A percentile compares a stretch with the other conserved stretches of the same genome.
Conservation (phyloP, 2,888 invertebrate species). For the Apamea monoglypha region DNA sequence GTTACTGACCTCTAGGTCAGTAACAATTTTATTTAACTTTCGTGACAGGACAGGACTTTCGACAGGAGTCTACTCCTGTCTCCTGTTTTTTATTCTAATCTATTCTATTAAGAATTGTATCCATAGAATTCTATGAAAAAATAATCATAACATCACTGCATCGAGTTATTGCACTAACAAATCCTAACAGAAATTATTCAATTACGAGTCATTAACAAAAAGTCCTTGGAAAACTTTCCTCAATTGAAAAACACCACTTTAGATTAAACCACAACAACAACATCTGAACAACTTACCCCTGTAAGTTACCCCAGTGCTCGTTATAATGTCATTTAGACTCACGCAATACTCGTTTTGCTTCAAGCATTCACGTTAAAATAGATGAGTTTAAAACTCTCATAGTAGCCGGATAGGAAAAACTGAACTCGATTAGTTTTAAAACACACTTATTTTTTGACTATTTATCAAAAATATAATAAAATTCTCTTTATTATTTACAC, state of each 20-base stretch:
- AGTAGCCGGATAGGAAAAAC: background rate
- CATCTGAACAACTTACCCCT: slow-evolving; percentile 1
- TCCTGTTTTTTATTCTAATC: too few species aligned
- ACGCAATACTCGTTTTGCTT: slow-evolving; percentile 36
- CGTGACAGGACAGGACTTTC: too few species aligned
- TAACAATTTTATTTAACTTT: too few species aligned
- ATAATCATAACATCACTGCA: background rate
- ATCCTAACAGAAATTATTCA: background rate
- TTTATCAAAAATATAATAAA: too few species aligned
- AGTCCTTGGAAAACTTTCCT: background rate
- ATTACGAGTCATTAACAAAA: slow-evolving; percentile 4
- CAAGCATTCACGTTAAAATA: background rate
- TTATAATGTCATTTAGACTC: slow-evolving; percentile 52
- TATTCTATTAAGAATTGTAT: background rate
- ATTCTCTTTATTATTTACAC: too few species aligned
- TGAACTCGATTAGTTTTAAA: accelerated
- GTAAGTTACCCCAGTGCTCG: slow-evolving; percentile 14
- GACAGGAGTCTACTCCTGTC: too few species aligned
- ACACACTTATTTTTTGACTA: background rate
- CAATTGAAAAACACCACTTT: slow-evolving; percentile 31
- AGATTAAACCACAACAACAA: slow-evolving; percentile 31
- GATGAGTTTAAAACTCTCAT: background rate
- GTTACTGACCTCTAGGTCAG: too few species aligned
- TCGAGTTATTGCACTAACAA: background rate
- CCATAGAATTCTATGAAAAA: background rate